phyloP scores from a whole-genome alignment of 1,140 invertebrate genomes.

The Aphelenchoides besseyi region DNA sequence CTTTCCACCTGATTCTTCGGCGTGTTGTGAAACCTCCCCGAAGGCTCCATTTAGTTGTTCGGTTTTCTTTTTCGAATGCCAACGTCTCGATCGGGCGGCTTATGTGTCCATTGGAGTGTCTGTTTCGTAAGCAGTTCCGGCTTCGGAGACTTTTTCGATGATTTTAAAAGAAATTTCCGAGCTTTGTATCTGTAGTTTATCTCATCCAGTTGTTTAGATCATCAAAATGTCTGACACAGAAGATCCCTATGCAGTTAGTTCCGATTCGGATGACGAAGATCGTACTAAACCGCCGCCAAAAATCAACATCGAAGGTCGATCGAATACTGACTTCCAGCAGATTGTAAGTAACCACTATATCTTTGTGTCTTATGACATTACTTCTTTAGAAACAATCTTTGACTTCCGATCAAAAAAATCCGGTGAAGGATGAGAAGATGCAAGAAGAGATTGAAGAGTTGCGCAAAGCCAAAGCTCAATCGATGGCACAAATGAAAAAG shows the following conservation, averaged over 20 bases:
- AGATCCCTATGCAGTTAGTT: slow-evolving; percentile 60
- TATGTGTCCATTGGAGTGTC: too few species aligned
- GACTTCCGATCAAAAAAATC: slow-evolving; percentile 29
- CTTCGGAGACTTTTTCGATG: background rate
- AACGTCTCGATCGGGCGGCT: background rate
- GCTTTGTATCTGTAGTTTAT: background rate
- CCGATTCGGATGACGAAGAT: slow-evolving; percentile 60
- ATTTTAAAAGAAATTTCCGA: background rate
- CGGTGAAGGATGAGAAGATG: slow-evolving; percentile 50
- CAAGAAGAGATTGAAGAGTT: slow-evolving; percentile 51
- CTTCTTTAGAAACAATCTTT: slow-evolving; percentile 53
- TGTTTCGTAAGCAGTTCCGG: background rate
- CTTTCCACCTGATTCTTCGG: background rate
- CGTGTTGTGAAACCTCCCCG: background rate
- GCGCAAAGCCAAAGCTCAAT: slow-evolving; percentile 45
- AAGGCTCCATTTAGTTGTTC: background rate
- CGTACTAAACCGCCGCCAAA: slow-evolving; percentile 54
- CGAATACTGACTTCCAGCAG: slow-evolving; percentile 50
- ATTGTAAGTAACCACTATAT: slow-evolving; percentile 44
- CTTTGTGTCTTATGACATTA: background rate
- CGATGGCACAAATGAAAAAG: slow-evolving; percentile 49
- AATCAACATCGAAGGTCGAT: slow-evolving; percentile 57
- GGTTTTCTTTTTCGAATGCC: slow-evolving; percentile 2
- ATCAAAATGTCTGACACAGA: slow-evolving; percentile 52
- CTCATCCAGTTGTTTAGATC: background rate